Evolutionary conservation across 2,797 vertebrate species (phyloP), one percentile per base, ranked within the genome.

Genomic region (Catostomus latipinnis): DNA sequence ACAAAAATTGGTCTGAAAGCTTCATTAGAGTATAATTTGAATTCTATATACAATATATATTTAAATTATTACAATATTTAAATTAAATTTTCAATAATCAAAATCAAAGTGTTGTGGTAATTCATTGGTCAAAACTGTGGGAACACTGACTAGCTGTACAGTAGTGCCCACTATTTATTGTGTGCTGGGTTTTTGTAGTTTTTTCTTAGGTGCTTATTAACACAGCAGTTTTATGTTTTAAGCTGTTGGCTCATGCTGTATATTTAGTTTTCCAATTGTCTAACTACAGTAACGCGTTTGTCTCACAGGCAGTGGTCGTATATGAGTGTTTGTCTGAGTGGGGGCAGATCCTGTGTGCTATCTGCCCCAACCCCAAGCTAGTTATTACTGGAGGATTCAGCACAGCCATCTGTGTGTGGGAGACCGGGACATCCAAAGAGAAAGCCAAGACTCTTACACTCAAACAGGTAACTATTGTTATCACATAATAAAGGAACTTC

Each of bases 291-390:
- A 34, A 34, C 1, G 34, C 74, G 58, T 57, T 45, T 0, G n/a
- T 77, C 82, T 90, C 83, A 13, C 87, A 99, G 98, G 96, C 95
- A 0, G 85, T 96, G 84, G 95, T 97, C 74, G 97, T 99, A 76
- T 98, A 99, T 43, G 98, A 99, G 82, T 96, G 97, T 87, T 89
- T 99, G 87, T 98, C 96, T 0, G 98, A 99, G 88, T 99, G 98
- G 98, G 96, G 96, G 82, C 98, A 97, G 93, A 95, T 98, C 71
- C 90, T 99, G 48, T 98, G 97, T 81, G 95, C 96, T 63, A 98
- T 99, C 88, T 98, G 96, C 84, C 98, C 98, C 50, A 98, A 95
- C 88, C 96, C 96, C 8, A 98, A 97, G 81, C 91, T 99, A 57
- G 95, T 98, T 43, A 94, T 99, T 89, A 98, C 97, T 0, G 97